Percentiles rank a stretch among this genome's conserved stretches.
Conservation (phyloP, 2,888 invertebrate species). For the Aporophyla nigra region DNA sequence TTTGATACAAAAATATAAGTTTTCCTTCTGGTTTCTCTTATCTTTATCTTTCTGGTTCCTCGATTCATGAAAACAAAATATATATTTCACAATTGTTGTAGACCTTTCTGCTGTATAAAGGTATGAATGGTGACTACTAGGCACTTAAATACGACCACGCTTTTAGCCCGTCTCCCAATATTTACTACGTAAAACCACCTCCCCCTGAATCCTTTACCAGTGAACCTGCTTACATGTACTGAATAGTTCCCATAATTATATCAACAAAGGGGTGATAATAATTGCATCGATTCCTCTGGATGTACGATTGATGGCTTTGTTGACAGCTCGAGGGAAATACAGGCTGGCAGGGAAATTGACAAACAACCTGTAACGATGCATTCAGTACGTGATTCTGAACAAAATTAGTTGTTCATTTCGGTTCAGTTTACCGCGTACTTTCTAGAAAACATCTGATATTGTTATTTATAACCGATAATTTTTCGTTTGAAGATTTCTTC, state of each 20-base stretch:
- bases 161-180: neutral
- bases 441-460: too few relatives aligned
- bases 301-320: constrained; percentile 34
- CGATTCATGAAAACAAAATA: neutral
- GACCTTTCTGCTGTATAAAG: neutral
- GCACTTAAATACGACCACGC: neutral
- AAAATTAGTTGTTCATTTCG: too few relatives aligned
- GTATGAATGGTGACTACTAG: neutral
- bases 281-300: constrained; percentile 50
- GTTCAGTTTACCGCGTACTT: too few relatives aligned
- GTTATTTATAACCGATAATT: too few relatives aligned
- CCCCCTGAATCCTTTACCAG: constrained; percentile 2
- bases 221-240: constrained; percentile 48
- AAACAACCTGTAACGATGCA: too few relatives aligned
- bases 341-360: too few relatives aligned
- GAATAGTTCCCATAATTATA: constrained; percentile 61
- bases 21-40: too few relatives aligned
- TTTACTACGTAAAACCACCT: constrained; percentile 6
- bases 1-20: too few relatives aligned
- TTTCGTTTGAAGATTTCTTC: too few relatives aligned
- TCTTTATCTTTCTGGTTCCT: too few relatives aligned
- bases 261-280: constrained; percentile 66
- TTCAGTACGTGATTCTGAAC: too few relatives aligned
- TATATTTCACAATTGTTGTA: too few relatives aligned
- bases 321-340: neutral